Percentiles rank a stretch among this genome's conserved stretches.
Conservation (phyloP, 1,140 invertebrate species). For the Eupeodes corollae region DNA sequence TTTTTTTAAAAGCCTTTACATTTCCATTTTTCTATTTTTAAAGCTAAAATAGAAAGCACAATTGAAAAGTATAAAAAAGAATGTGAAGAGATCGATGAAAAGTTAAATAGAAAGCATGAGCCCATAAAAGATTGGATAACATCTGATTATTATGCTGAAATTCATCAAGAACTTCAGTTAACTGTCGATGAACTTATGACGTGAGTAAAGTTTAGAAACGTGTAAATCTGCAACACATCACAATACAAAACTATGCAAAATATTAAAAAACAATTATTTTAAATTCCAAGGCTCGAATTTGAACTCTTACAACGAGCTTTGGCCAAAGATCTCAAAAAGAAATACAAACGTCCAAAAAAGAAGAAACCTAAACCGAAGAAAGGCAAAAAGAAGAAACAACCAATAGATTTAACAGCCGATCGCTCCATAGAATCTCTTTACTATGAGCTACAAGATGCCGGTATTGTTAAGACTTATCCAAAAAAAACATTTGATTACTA, state of each 20-base stretch:
- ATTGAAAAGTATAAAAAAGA: slow-evolving; percentile 37
- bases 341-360: slow-evolving; percentile 26
- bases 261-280: not conserved
- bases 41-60: slow-evolving; percentile 27
- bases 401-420: slow-evolving; percentile 61
- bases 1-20: not conserved
- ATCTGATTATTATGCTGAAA: slow-evolving; percentile 40
- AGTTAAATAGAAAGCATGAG: slow-evolving; percentile 37
- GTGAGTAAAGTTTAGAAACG: slow-evolving; percentile 10
- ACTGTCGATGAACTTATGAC: slow-evolving; percentile 47
- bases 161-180: slow-evolving; percentile 43
- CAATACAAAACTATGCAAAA: not conserved
- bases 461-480: slow-evolving; percentile 58
- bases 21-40: not conserved
- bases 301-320: slow-evolving; percentile 41
- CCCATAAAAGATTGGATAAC: slow-evolving; percentile 41
- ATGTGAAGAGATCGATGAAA: slow-evolving; percentile 38
- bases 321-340: slow-evolving; percentile 34
- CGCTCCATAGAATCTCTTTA: slow-evolving; percentile 61
- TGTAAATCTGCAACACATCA: not conserved
- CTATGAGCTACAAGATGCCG: slow-evolving; percentile 63
- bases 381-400: slow-evolving; percentile 56
- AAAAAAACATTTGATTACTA: slow-evolving; percentile 51
- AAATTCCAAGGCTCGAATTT: slow-evolving; percentile 38
- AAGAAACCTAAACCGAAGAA: slow-evolving; percentile 23